Conservation (phyloP, 2,888 invertebrate genomes). For the Sycophila texana region DNA sequence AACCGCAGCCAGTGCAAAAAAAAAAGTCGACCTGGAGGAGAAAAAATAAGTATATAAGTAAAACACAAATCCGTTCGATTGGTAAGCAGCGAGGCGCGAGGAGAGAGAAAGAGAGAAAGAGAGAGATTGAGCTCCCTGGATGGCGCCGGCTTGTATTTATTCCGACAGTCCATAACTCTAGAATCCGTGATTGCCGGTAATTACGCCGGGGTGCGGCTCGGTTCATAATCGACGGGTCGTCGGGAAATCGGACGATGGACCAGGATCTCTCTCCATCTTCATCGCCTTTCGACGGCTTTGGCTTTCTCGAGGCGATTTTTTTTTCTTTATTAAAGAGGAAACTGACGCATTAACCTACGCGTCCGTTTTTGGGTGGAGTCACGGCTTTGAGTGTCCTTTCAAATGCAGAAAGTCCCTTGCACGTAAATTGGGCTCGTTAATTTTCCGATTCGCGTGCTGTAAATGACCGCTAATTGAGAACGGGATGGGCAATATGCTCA, state of each 20-base stretch:
- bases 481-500: too few species aligned
- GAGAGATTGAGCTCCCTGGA: constrained; percentile 26
- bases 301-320: constrained; percentile 2
- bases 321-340: not conserved
- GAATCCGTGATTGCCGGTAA: constrained; percentile 58
- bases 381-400: too few species aligned
- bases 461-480: not conserved
- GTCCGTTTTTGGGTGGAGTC: not conserved
- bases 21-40: not conserved
- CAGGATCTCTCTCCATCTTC: not conserved
- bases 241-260: constrained; percentile 41
- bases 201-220: constrained; percentile 26
- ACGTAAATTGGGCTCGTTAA: too few species aligned
- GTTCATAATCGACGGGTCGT: constrained; percentile 42
- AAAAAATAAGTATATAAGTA: too few species aligned
- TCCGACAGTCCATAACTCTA: constrained; percentile 68
- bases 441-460: not conserved
- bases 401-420: too few species aligned
- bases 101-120: not conserved
- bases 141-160: constrained; percentile 66
- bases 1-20: not conserved
- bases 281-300: not conserved
- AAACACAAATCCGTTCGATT: constrained; percentile 3
- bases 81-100: not conserved
- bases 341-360: not conserved